Evolutionary conservation across 2,888 invertebrate species (phyloP), one percentile per base, ranked within the genome.

Genomic region (Drosophila fulvimacula): DNA sequence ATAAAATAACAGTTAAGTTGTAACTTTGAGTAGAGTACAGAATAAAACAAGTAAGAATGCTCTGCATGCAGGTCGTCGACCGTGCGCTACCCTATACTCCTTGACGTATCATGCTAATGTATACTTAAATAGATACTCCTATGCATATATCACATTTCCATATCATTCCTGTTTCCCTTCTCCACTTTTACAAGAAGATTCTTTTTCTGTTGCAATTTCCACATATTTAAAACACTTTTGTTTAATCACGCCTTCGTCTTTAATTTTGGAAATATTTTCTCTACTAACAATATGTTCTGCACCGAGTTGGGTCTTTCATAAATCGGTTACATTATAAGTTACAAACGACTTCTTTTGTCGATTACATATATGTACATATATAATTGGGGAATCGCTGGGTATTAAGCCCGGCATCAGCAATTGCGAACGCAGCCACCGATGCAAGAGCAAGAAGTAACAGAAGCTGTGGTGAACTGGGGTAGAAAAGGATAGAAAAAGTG

Each of bases 1-100:
- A 85, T 85, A 85, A 85, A 85, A 85, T 85, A 85, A 88, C 85
- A 86, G 90, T 85, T 89, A 85, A 85, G 90, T 88, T 85, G 90
- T 89, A 89, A 85, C 90, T 90, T 82, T 88, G 83, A 88, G 81
- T 82, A 73, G 69, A 80, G 82, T 73, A 84, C 60, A 77, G 74
- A 76, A 82, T 83, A 73, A 73, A 82, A 83, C 77, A 55, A 55
- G 55, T 21, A 36, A 57, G 11, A 24, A 17, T 10, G 5, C 5
- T 13, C 34, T 15, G 17, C n/a, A 3, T 3, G 13, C 13, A 5
- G 9, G 5, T 17, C 2, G 13, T 3, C 15, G 56, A 21, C 34
- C 2, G 9, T 24, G 2, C 24, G 17, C 34, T 57, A 44, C 42
- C 44, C 56, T 34, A n/a, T 17, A 38, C 7, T 17, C 24, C 24